phyloP scores from a whole-genome alignment of 2,113 vertebrate species.

The Heliornis fulica region DNA sequence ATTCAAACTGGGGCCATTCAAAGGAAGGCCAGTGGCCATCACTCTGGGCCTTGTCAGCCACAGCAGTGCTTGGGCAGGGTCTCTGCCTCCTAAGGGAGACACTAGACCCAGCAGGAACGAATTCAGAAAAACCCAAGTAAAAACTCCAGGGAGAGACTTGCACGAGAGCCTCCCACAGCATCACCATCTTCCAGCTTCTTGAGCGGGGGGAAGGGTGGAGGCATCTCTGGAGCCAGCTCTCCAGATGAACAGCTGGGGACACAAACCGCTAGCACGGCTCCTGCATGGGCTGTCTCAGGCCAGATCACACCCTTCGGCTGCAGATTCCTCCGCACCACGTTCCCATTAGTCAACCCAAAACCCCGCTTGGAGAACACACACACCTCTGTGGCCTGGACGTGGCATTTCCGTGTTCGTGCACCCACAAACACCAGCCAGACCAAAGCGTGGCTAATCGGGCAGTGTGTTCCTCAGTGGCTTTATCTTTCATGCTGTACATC shows the following conservation, averaged over 20 bases:
- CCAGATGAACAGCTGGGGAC: too few species aligned
- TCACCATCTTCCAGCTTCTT: neutral
- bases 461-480: neutral
- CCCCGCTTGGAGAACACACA: rapidly evolving
- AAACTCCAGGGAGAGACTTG: neutral
- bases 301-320: neutral
- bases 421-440: neutral
- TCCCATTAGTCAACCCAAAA: neutral
- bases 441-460: neutral
- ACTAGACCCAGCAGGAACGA: neutral
- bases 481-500: neutral
- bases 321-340: rapidly evolving
- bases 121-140: neutral
- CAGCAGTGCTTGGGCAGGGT: rapidly evolving
- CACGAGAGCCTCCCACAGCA: rapidly evolving
- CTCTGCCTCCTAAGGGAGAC: neutral
- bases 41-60: neutral
- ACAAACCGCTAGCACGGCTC: neutral
- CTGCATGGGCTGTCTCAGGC: neutral
- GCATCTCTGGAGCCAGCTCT: neutral
- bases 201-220: neutral
- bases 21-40: rapidly evolving
- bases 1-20: neutral
- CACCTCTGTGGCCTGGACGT: rapidly evolving
- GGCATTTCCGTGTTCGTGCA: neutral